Percentiles rank a stretch among this genome's conserved stretches.
Conservation (phyloP, 2,797 vertebrate species). For the Manis pentadactyla region DNA sequence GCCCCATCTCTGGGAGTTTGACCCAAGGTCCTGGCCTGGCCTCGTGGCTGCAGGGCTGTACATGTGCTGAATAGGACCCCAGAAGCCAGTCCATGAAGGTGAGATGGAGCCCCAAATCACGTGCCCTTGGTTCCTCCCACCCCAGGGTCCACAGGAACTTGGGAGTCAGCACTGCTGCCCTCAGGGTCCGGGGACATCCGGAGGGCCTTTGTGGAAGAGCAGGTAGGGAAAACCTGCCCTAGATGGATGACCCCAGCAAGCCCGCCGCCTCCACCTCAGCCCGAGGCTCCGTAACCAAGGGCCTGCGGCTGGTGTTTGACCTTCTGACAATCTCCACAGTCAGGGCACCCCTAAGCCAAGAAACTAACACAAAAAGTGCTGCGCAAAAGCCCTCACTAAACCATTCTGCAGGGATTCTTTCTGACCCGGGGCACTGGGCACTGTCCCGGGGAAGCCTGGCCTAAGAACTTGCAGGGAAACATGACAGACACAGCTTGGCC, state of each 20-base stretch:
- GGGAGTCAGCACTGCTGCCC: neutral
- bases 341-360: neutral
- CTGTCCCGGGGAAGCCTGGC: no score
- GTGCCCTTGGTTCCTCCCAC: rapidly evolving
- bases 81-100: neutral
- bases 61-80: neutral
- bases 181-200: neutral
- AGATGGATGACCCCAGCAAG: rapidly evolving
- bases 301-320: no score
- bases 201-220: neutral
- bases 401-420: neutral
- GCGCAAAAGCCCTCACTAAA: neutral
- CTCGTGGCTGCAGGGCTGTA: rapidly evolving
- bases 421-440: rapidly evolving
- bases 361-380: rapidly evolving
- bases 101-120: neutral
- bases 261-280: rapidly evolving
- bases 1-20: neutral
- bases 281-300: rapidly evolving
- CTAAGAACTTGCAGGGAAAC: neutral
- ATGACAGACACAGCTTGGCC: neutral
- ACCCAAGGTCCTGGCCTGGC: neutral
- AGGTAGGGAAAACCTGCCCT: rapidly evolving
- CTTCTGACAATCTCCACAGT: rapidly evolving
- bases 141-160: neutral